These are phyloP conservation scores for Tribolium freemani DNA, from an alignment of 2,888 invertebrate species.

Conservation along the genomic window DNA sequence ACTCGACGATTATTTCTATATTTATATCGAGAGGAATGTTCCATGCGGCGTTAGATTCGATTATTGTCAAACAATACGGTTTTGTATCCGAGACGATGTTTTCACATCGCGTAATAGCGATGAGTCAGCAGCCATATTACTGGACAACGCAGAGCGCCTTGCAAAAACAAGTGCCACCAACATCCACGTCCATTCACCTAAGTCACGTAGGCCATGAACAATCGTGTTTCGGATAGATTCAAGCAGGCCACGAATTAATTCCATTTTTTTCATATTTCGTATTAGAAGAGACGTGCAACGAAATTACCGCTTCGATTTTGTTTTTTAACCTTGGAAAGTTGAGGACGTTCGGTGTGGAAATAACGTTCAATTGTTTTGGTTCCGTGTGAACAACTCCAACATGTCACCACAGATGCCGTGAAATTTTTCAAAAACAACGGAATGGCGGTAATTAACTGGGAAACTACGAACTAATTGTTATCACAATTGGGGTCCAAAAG, in stretches of 20 bases:
- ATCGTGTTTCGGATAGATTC: constrained; percentile 30
- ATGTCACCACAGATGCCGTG: background rate
- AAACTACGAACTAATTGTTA: background rate
- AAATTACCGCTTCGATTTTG: constrained; percentile 22
- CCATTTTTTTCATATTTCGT: constrained; percentile 1
- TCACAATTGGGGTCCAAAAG: background rate
- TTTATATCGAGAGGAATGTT: constrained; percentile 20
- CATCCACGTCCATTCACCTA: constrained; percentile 57
- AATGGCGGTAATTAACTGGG: background rate
- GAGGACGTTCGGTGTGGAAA: constrained; percentile 27
- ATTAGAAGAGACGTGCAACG: constrained; percentile 4
- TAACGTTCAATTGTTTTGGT: constrained; percentile 20
- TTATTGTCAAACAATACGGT: constrained; percentile 30
- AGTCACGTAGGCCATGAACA: constrained; percentile 57
- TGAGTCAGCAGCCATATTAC: constrained; percentile 66
- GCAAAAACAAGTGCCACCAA: constrained; percentile 59
- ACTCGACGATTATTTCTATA: constrained; percentile 15
- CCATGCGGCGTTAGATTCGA: constrained; percentile 7
- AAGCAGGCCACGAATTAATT: constrained; percentile 12
- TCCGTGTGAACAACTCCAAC: constrained; percentile 9
- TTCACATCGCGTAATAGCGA: constrained; percentile 62
- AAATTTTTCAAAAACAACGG: too few species aligned
- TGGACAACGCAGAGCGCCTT: constrained; percentile 51
- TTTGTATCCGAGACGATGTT: constrained; percentile 55
- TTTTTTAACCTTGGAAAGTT: constrained; percentile 31